phyloP scores from a whole-genome alignment of 2,113 vertebrate species.

The Baryphthengus martii region DNA sequence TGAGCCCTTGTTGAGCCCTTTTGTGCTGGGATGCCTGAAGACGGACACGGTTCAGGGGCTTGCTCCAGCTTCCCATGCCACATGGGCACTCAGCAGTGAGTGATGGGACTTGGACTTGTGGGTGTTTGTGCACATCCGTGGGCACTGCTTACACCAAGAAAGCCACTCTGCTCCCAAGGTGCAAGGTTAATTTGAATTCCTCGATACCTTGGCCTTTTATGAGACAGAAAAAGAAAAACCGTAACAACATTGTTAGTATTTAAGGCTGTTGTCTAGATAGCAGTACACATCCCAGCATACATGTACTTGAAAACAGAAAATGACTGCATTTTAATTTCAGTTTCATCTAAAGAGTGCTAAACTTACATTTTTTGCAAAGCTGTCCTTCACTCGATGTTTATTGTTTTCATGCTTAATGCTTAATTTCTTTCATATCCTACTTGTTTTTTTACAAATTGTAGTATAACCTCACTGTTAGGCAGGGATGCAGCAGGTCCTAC shows the following conservation, averaged over 20 bases:
- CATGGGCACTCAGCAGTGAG: rapidly evolving
- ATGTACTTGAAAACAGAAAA: neutral
- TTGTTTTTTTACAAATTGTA: neutral
- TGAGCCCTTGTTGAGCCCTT: neutral
- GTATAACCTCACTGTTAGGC: neutral
- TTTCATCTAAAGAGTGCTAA: neutral
- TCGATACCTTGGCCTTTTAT: neutral
- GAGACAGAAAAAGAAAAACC: neutral
- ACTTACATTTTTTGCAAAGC: neutral
- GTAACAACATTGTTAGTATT: neutral
- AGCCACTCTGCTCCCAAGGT: neutral
- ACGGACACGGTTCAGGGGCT: rapidly evolving
- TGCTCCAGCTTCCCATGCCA: rapidly evolving
- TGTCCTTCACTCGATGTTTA: neutral
- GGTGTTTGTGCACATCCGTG: neutral
- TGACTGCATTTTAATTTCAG: neutral
- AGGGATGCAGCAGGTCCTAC: neutral
- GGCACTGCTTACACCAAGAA: neutral
- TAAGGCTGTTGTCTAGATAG: neutral
- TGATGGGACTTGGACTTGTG: rapidly evolving
- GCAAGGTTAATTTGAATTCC: neutral
- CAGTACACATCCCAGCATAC: neutral
- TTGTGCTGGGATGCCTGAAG: rapidly evolving
- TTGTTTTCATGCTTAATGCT: neutral
- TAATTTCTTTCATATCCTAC: neutral